A percentile compares a stretch with the other conserved stretches of the same genome.
Conservation (phyloP, 35 echinoderm and acorn worm genomes). For the Antedon bifida region DNA sequence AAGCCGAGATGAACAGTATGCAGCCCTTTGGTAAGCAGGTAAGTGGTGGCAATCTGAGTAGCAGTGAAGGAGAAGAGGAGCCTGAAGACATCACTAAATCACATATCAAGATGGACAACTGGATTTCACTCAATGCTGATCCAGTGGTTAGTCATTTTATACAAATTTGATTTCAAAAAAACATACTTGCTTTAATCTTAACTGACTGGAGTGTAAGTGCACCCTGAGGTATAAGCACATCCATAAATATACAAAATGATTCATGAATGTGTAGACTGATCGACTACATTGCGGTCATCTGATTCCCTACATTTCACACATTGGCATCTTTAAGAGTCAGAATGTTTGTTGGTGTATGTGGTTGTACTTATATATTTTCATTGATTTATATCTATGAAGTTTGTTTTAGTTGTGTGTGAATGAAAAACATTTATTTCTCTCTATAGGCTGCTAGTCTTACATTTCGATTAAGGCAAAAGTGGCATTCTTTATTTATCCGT, state of each 20-base stretch:
- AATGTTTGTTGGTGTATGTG: too few relatives aligned
- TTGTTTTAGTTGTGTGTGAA: too few relatives aligned
- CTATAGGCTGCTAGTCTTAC: slow-evolving; percentile 62
- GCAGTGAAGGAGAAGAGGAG: slow-evolving; percentile 21
- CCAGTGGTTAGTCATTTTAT: slow-evolving; percentile 45
- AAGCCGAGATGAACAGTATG: slow-evolving; percentile 39
- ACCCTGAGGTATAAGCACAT: background rate
- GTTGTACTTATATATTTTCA: too few relatives aligned
- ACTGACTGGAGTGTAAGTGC: background rate
- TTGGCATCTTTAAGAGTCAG: too few relatives aligned
- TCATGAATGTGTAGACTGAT: too few relatives aligned
- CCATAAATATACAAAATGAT: too few relatives aligned
- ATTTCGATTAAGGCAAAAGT: slow-evolving; percentile 66
- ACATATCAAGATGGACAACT: slow-evolving; percentile 71
- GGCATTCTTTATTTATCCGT: slow-evolving; percentile 79
- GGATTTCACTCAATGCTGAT: slow-evolving; percentile 42
- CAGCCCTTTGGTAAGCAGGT: slow-evolving; percentile 35
- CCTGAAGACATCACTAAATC: slow-evolving; percentile 20
- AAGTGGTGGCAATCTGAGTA: slow-evolving; percentile 2
- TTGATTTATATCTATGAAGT: too few relatives aligned
- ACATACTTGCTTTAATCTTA: background rate
- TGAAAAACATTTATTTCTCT: background rate
- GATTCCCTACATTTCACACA: too few relatives aligned
- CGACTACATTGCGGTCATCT: too few relatives aligned
- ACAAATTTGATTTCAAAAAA: background rate